Percentiles rank a stretch among this genome's conserved stretches.
These are phyloP conservation scores for Bubalus kerabau DNA, from an alignment of 2,113 vertebrate genomes.

Conservation along the genomic window DNA sequence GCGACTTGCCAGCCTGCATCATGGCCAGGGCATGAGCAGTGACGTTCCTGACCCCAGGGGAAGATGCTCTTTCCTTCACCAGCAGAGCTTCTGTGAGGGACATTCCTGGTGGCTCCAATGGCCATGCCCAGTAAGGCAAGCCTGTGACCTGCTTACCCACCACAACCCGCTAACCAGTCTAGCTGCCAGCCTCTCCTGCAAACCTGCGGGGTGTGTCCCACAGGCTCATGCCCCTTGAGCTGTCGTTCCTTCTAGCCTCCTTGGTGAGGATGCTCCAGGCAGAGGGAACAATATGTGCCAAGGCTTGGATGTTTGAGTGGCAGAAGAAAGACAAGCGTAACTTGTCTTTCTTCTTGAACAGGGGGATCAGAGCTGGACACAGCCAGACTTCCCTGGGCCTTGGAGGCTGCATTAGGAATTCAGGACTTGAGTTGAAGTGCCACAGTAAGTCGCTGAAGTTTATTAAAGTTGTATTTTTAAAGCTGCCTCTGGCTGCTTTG, in stretches of 20 bases:
- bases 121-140: fast-evolving
- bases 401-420: neutral
- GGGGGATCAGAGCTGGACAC: neutral
- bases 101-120: neutral
- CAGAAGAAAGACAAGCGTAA: neutral
- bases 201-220: neutral
- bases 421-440: neutral
- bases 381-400: neutral
- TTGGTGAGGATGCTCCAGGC: neutral
- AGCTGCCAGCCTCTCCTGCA: fast-evolving
- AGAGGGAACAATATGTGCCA: neutral
- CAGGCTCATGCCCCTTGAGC: fast-evolving
- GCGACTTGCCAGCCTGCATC: fast-evolving
- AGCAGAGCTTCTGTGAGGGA: neutral
- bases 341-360: neutral
- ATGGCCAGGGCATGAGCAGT: fast-evolving
- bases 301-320: neutral
- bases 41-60: neutral
- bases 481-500: neutral
- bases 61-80: neutral
- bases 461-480: neutral
- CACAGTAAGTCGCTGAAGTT: neutral
- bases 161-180: fast-evolving
- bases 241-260: too few relatives aligned
- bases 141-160: fast-evolving